phyloP scores from a whole-genome alignment of 2,888 invertebrate genomes.

The Drosophila putrida region DNA sequence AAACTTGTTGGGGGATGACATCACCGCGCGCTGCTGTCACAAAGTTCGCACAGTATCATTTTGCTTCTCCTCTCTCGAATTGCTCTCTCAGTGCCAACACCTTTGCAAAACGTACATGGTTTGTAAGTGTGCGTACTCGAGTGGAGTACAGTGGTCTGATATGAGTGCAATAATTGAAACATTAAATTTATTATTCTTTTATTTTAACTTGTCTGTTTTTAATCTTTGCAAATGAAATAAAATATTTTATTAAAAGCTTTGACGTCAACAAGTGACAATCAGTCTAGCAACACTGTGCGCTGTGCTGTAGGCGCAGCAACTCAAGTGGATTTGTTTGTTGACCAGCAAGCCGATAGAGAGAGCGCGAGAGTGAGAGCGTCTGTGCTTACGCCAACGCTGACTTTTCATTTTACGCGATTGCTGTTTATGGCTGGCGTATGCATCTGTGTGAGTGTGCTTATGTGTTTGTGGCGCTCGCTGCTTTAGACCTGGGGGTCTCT shows the following conservation, averaged over 20 bases:
- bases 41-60: constrained; percentile 54
- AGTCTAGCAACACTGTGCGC: constrained; percentile 50
- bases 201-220: not conserved
- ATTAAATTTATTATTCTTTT: not conserved
- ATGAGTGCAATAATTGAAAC: not conserved
- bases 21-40: constrained; percentile 62
- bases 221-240: not conserved
- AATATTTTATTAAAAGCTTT: not conserved
- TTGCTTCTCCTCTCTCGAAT: constrained; percentile 25
- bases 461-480: constrained; percentile 37
- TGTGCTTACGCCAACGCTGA: constrained; percentile 72
- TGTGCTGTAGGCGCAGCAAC: constrained; percentile 54
- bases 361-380: constrained; percentile 38
- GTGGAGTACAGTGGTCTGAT: constrained; percentile 30
- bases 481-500: constrained; percentile 44
- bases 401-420: constrained; percentile 56
- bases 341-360: constrained; percentile 47
- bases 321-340: constrained; percentile 57
- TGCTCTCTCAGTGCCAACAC: constrained; percentile 51
- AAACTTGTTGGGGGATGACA: constrained; percentile 69
- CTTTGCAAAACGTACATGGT: constrained; percentile 46
- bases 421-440: constrained; percentile 42
- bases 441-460: constrained; percentile 18
- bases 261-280: constrained; percentile 12
- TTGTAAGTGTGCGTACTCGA: constrained; percentile 14